Conservation (phyloP, 2,113 vertebrate genomes). For the Callopanchax toddi region DNA sequence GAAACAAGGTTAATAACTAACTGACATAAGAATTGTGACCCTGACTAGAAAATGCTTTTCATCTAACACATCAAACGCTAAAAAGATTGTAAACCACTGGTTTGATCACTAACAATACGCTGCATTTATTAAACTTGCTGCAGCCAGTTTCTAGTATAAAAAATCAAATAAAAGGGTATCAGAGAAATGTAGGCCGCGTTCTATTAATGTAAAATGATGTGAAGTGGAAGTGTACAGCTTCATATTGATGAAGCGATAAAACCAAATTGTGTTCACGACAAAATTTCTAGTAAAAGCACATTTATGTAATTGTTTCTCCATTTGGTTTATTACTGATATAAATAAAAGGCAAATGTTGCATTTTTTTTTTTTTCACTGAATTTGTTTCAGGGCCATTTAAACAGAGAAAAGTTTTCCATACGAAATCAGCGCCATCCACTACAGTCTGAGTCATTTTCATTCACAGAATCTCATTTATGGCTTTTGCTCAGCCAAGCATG, state of each 20-base stretch:
- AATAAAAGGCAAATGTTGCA: background rate
- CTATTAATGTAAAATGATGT: background rate
- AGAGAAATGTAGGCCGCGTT: background rate
- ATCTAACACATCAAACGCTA: background rate
- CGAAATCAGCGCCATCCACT: slow-evolving; percentile 15
- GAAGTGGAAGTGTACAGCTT: background rate
- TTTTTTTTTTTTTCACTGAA: background rate
- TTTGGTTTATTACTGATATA: background rate
- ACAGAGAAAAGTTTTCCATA: slow-evolving; percentile 31
- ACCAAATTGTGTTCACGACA: no score
- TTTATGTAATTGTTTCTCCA: background rate
- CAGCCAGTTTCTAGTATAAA: background rate
- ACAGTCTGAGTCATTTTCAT: slow-evolving; percentile 46
- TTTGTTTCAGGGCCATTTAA: slow-evolving; percentile 7
- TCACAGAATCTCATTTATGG: slow-evolving; percentile 61
- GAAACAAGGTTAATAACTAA: background rate
- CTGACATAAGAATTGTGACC: background rate
- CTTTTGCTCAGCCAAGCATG: slow-evolving; percentile 56
- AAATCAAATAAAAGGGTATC: background rate
- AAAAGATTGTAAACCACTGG: background rate
- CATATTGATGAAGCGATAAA: background rate
- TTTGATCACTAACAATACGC: background rate
- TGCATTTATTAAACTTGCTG: background rate
- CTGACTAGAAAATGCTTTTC: background rate
- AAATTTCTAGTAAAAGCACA: background rate